Conservation (phyloP, 2,888 invertebrate genomes). For the Hypomecis atomaria region DNA sequence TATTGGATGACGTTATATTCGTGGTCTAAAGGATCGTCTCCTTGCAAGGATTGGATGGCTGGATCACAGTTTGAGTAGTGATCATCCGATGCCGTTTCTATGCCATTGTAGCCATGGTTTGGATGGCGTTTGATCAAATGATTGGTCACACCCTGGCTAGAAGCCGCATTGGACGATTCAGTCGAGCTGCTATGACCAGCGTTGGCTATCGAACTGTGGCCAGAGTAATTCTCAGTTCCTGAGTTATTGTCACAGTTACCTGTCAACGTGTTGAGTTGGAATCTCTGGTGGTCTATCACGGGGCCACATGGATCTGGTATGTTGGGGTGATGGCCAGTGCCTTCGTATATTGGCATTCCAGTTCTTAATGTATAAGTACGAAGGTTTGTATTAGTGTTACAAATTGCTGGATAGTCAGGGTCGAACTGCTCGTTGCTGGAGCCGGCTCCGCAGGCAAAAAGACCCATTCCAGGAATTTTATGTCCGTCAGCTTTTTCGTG, state of each 20-base stretch:
- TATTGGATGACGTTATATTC: conserved; percentile 83
- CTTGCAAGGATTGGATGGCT: conserved; percentile 78
- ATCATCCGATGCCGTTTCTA: conserved; percentile 80
- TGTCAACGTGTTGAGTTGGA: conserved; percentile 82
- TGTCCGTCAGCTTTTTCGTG: conserved; percentile 89
- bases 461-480: conserved; percentile 90
- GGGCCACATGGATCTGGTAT: conserved; percentile 74
- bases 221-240: conserved; percentile 86
- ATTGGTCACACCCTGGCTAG: conserved; percentile 80
- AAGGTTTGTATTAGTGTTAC: conserved; percentile 93
- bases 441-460: conserved; percentile 92
- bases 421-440: conserved; percentile 94
- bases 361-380: conserved; percentile 92
- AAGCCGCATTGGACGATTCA: conserved; percentile 81
- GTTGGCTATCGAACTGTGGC: conserved; percentile 85
- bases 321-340: conserved; percentile 72
- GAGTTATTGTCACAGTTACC: conserved; percentile 86
- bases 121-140: conserved; percentile 82
- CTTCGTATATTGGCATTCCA: conserved; percentile 91
- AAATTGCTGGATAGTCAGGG: conserved; percentile 93
- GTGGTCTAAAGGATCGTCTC: conserved; percentile 79
- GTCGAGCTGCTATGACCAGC: conserved; percentile 82
- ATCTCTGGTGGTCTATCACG: conserved; percentile 74
- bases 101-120: conserved; percentile 77
- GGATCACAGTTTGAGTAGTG: conserved; percentile 83